Evolutionary conservation across 2,888 invertebrate species (phyloP).

Genomic region (Drosophila buzzatii): DNA sequence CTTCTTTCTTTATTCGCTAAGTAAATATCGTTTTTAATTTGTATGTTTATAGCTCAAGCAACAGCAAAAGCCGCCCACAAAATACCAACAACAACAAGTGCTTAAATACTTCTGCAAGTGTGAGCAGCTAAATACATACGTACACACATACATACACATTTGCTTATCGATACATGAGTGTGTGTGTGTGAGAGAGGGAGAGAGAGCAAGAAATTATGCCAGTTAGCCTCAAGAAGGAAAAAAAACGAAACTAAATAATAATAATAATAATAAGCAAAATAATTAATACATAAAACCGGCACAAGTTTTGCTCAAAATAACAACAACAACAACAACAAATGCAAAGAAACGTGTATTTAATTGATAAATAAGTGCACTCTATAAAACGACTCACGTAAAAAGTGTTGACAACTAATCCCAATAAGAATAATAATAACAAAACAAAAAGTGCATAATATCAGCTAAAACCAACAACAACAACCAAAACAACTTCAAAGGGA

Average conservation of each 20-base stretch:
- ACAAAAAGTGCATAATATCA: slow-evolving; percentile 50
- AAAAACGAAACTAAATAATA: slow-evolving; percentile 36
- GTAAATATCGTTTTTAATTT: slow-evolving; percentile 58
- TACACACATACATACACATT: background rate
- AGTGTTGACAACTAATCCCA: slow-evolving; percentile 25
- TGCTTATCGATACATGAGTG: slow-evolving; percentile 27
- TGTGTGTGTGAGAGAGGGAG: slow-evolving; percentile 45
- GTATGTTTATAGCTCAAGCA: slow-evolving; percentile 64
- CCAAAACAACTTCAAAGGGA: slow-evolving; percentile 27
- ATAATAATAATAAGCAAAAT: slow-evolving; percentile 33
- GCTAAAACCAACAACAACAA: slow-evolving; percentile 22
- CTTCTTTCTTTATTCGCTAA: slow-evolving; percentile 50
- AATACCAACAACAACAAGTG: slow-evolving; percentile 35
- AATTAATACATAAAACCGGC: slow-evolving; percentile 51
- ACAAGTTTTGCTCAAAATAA: slow-evolving; percentile 71
- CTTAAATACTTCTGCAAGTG: slow-evolving; percentile 15
- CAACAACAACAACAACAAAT: slow-evolving; percentile 31
- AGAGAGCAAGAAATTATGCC: slow-evolving; percentile 68
- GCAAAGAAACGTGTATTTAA: slow-evolving; percentile 15
- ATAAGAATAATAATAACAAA: background rate
- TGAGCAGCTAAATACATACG: background rate
- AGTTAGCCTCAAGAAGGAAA: slow-evolving; percentile 42
- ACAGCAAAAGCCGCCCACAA: slow-evolving; percentile 60
- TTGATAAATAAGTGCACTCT: slow-evolving; percentile 34
- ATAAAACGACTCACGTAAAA: slow-evolving; percentile 20